These are phyloP conservation scores for Diarsia brunnea DNA, from an alignment of 2,888 invertebrate species.

Conservation along the genomic window DNA sequence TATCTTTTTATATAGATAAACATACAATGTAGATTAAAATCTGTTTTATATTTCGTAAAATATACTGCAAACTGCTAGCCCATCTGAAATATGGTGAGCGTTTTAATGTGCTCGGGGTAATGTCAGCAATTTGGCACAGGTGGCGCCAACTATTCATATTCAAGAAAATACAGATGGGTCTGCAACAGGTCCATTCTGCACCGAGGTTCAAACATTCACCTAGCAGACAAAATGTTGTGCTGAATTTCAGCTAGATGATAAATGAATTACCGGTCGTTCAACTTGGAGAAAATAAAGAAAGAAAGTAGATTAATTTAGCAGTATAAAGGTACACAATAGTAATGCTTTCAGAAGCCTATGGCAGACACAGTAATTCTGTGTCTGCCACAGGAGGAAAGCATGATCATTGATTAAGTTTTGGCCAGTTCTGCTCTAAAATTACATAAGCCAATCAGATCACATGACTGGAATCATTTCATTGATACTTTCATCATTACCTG, in stretches of 20 bases:
- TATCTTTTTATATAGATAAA: background rate
- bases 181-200: conserved; percentile 45
- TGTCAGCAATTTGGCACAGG: conserved; percentile 42
- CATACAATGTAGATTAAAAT: background rate
- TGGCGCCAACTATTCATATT: conserved; percentile 37
- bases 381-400: background rate
- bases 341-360: too few species aligned
- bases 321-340: background rate
- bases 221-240: background rate
- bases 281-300: background rate
- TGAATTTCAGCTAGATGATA: conserved; percentile 19
- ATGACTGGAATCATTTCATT: too few species aligned
- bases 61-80: background rate
- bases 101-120: conserved; percentile 22
- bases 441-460: background rate
- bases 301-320: background rate
- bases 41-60: background rate
- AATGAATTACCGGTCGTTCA: background rate
- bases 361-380: too few species aligned
- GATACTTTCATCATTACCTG: background rate
- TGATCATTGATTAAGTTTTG: background rate
- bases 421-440: background rate
- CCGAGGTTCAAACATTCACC: conserved; percentile 17
- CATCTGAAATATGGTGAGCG: conserved; percentile 10
- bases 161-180: conserved; percentile 28